phyloP scores from a whole-genome alignment of 1,140 invertebrate species.

The Gonioctena quinquepunctata region DNA sequence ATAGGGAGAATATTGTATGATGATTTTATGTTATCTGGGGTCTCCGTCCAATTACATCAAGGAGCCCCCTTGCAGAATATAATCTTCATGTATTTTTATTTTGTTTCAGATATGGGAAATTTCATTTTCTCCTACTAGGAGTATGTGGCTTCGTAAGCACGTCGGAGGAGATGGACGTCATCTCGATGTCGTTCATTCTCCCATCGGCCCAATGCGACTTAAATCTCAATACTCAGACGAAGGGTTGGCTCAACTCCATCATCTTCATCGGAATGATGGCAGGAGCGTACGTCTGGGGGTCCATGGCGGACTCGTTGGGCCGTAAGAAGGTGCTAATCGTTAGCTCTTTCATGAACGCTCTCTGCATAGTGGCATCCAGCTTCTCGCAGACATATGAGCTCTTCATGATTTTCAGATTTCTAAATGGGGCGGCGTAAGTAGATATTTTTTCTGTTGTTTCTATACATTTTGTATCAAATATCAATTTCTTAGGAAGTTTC shows the following conservation, averaged over 20 bases:
- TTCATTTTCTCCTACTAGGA: slow-evolving; percentile 85
- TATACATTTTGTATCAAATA: background rate
- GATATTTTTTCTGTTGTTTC: background rate
- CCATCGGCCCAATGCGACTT: slow-evolving; percentile 92
- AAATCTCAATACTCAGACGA: slow-evolving; percentile 80
- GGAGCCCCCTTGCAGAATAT: background rate
- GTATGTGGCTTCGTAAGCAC: slow-evolving; percentile 92
- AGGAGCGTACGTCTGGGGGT: slow-evolving; percentile 89
- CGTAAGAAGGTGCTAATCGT: slow-evolving; percentile 83
- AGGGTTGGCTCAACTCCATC: slow-evolving; percentile 85
- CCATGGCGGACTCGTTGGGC: slow-evolving; percentile 83
- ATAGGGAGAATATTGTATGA: background rate
- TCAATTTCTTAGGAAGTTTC: background rate
- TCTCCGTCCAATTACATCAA: background rate
- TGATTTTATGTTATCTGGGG: too few relatives aligned
- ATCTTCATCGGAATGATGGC: slow-evolving; percentile 92
- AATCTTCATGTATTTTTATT: background rate
- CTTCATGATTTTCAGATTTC: slow-evolving; percentile 86
- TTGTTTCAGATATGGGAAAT: slow-evolving; percentile 74
- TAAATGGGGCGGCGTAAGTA: slow-evolving; percentile 91
- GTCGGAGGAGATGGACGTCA: slow-evolving; percentile 94
- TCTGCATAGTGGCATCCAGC: slow-evolving; percentile 86
- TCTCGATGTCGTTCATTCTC: slow-evolving; percentile 92
- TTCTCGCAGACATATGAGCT: slow-evolving; percentile 84
- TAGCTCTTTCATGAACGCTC: slow-evolving; percentile 85